Base-by-base conservation (phyloP, 1,140 invertebrate genomes). In the Bombus pyrosoma region DNA sequence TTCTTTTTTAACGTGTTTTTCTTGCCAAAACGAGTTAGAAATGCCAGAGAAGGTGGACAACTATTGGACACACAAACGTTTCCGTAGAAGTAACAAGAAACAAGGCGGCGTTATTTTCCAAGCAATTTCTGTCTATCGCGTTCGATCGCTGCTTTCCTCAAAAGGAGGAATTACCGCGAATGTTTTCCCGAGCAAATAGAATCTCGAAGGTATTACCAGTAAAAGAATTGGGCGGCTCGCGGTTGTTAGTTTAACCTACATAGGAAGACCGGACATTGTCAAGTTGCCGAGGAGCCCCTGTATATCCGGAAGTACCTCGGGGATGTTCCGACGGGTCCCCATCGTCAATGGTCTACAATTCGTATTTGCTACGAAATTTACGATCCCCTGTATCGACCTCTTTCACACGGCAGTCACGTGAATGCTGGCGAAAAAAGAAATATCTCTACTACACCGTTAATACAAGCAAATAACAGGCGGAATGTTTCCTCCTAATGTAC, bases 131-230 rank as follows among this genome's bases (percentile, higher is more conserved):
- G 47, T 84, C 79, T 53, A 74, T 80, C 69, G 71, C 13, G 59
- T 69, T 81, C 43, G 78, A 66, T 81, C n/a, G 57, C 1, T 41
- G 39, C 39, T 57, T 59, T 9, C 13, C 66, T 41, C 76, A 71
- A 81, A 81, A 85, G 43, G n/a, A 32, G 43, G 68, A 69, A 86
- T 77, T 34, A 69, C 69, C 71, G 43, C 47, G 59, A 76, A 68
- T 62, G 72, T 83, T 89, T 89, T 71, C 66, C n/a, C 53, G 83
- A 32, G 87, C 80, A 89, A 89, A 89, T 72, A 89, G 80, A 83
- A 76, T 89, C 76, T 82, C 87, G 85, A 69, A 81, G 87, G 84
- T 86, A 89, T 74, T 74, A 79, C 37, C 28, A 34, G 57, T 85
- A 43, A 81, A 85, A 85, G 79, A 81, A 81, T 89, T 89, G 83